These are phyloP conservation scores for Tetramorium parvispinum DNA, from an alignment of 1,140 invertebrate species.

Conservation along the genomic window DNA sequence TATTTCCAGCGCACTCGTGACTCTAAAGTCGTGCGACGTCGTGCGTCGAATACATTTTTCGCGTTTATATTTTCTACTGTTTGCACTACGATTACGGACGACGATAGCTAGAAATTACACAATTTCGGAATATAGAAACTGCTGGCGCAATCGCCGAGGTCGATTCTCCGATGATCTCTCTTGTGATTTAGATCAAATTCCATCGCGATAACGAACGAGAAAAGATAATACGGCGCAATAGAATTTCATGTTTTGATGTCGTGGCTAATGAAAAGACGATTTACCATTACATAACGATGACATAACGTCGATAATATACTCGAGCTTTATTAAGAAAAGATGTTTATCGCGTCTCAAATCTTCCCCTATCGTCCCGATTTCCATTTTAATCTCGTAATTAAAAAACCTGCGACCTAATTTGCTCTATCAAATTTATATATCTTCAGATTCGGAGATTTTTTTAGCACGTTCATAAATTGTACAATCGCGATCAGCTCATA, in stretches of 20 bases:
- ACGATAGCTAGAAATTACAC: constrained; percentile 30
- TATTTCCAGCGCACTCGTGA: not conserved
- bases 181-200: constrained; percentile 42
- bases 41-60: not conserved
- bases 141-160: not conserved
- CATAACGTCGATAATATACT: constrained; percentile 34
- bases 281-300: constrained; percentile 29
- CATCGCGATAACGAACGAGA: constrained; percentile 38
- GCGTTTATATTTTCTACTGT: not conserved
- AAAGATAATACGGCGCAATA: constrained; percentile 12
- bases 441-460: not conserved
- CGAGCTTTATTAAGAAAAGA: not conserved
- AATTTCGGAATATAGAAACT: constrained; percentile 18
- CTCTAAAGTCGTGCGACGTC: not conserved
- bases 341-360: not conserved
- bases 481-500: not conserved
- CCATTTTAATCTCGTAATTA: not conserved
- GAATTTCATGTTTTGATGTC: not conserved
- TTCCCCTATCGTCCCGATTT: too few species aligned
- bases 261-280: not conserved
- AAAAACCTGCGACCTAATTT: not conserved
- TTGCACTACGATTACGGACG: constrained; percentile 1
- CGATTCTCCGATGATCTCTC: constrained; percentile 2
- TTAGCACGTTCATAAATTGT: constrained; percentile 1
- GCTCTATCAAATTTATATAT: not conserved